Evolutionary conservation across 2,888 invertebrate genomes (phyloP), one percentile per base, ranked within the genome.

Genomic region (Ceramica pisi): DNA sequence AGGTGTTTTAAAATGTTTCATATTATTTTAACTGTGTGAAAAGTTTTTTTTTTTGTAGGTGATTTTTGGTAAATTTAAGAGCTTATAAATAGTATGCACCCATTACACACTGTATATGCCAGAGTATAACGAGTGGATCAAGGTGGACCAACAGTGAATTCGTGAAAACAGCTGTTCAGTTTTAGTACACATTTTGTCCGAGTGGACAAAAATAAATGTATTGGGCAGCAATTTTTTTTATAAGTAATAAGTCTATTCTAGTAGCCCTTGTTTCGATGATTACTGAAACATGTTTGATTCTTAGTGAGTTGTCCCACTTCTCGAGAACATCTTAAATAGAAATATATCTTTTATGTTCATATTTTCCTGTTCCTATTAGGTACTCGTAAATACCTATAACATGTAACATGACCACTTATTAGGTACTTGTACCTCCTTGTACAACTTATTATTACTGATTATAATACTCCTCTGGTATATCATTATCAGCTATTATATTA

Each of bases 1-100:
- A 53, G 35, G 35, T 50, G 65, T 53, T 31, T 60, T 44, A 26
- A 38, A 63, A 57, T 56, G 50, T 26, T 73, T 41, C 44, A 51
- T n/a, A 35, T 26, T 16, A n/a, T 48, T 56, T 55, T 50, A 14
- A 21, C 12, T 2, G 14, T 0, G 9, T 44, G 16, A n/a, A n/a
- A n/a, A n/a, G n/a, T n/a, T n/a, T n/a, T n/a, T n/a, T 9, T 2
- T 46, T 60, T 44, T 46, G 19, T 46, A 16, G 19, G 46, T 7
- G 6, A 46, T 0, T 46, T 41, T 41, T 19, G 2, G 46, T 19
- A 46, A 41, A 41, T 12, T 12, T 16, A 16, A 16, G 19, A 19
- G 46, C 12, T 38, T 12, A 38, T 12, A n/a, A n/a, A n/a, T n/a
- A n/a, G n/a, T n/a, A n/a, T n/a, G n/a, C n/a, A n/a, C n/a, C n/a